phyloP scores from a whole-genome alignment of 2,797 vertebrate species.

The Orestias chungarensis region DNA sequence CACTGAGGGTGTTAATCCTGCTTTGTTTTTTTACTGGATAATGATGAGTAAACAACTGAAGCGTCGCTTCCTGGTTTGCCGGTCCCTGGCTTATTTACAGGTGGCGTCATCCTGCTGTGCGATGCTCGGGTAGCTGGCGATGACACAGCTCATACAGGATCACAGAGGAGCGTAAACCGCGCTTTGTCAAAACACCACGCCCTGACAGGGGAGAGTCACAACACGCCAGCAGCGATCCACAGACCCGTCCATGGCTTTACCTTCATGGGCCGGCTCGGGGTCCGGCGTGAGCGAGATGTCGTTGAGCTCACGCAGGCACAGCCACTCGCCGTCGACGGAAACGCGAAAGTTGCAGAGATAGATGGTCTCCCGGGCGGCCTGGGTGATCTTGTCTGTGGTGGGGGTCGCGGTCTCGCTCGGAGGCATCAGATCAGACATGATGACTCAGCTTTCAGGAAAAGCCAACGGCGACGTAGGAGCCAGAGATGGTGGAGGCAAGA shows the following conservation, averaged over 20 bases:
- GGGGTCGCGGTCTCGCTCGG: constrained; percentile 97
- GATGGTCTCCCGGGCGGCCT: constrained; percentile 99
- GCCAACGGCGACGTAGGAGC: constrained; percentile 9
- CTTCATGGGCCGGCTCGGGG: constrained; percentile 98
- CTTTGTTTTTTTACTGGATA: background rate
- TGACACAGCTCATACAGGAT: constrained; percentile 41
- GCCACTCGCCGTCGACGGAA: constrained; percentile 99
- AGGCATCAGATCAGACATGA: constrained; percentile 98
- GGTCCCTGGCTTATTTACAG: constrained; percentile 32
- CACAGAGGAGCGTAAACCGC: constrained; percentile 4
- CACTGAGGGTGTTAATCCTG: background rate
- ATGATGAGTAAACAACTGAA: background rate
- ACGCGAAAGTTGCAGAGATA: constrained; percentile 99
- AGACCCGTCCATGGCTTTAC: constrained; percentile 74
- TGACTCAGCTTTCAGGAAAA: constrained; percentile 91
- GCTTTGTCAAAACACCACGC: constrained; percentile 53
- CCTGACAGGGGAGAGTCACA: constrained; percentile 32
- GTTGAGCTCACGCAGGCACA: constrained; percentile 96
- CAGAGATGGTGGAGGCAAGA: constrained; percentile 20
- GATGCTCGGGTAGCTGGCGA: constrained; percentile 15
- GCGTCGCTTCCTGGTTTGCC: constrained; percentile 56
- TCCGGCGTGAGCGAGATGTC: constrained; percentile 99
- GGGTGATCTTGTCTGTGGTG: constrained; percentile 99
- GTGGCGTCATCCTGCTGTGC: constrained; percentile 38
- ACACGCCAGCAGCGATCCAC: background rate